Evolutionary conservation across 2,888 invertebrate genomes (phyloP), one percentile per base, ranked within the genome.

Genomic region (Lottia gigantea): DNA sequence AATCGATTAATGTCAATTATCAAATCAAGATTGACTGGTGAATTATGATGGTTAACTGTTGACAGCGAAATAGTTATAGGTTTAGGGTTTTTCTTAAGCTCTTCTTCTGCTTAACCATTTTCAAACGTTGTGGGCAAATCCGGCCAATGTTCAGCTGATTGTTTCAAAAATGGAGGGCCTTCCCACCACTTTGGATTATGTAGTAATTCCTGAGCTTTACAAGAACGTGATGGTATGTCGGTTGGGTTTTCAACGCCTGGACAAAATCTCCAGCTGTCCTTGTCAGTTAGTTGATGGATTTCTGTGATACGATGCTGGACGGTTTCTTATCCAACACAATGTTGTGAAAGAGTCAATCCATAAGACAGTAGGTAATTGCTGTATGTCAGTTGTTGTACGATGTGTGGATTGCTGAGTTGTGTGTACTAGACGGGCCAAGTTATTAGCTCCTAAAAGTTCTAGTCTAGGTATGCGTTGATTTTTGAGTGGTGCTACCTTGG

Each of bases 51-150:
- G 46, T 40, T 31, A 45, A 64, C 19, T 46, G 46, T 40, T 31
- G 64, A 64, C 16, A 45, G 6, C 40, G 46, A 40, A 40, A 31
- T 19, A 8, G 31, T 64, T 31, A 40, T 31, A n/a, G 40, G 26
- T 40, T 55, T n/a, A 3, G 55, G 55, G 23, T 8, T 19, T 55
- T 55, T 55, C 19, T 7, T 55, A 23, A 55, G 55, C 55, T 55
- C 55, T 11, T 55, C 45, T 31, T 31, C 31, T 31, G 46, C 16
- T 31, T 12, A 14, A 45, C 8, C 31, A n/a, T 31, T 31, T 31
- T 64, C 64, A 64, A 64, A 64, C 23, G 26, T 64, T 19, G 64
- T 64, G 14, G 40, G 19, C 40, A 64, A 45, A 31, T 55, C 55
- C n/a, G 55, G 55, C 16, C 55, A 55, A n/a, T 16, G 55, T n/a